Percentiles rank a stretch among this genome's conserved stretches.
Conservation (phyloP, 2,797 vertebrate genomes). For the Esox lucius region DNA sequence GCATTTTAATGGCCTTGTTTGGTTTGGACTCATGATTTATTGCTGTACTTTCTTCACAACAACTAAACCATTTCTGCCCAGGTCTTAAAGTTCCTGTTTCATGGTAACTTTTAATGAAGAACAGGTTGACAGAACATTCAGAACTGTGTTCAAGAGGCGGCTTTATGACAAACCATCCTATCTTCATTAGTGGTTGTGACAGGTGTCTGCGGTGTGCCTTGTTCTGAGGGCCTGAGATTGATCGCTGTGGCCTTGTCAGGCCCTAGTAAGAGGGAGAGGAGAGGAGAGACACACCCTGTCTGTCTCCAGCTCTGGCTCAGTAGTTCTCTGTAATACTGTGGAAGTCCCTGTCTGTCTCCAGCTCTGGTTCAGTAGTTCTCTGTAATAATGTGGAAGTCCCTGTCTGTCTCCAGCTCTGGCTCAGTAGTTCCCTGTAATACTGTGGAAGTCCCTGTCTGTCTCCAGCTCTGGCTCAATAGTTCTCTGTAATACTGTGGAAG, state of each 20-base stretch:
- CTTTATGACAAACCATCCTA: conserved; percentile 15
- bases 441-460: no score
- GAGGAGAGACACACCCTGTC: background rate
- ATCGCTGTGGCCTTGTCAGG: conserved; percentile 30
- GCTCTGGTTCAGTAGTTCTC: conserved; percentile 18
- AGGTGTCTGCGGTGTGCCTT: conserved; percentile 19
- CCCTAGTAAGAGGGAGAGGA: conserved; percentile 4
- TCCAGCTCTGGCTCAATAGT: no score
- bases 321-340: conserved; percentile 16
- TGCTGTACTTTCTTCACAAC: conserved; percentile 40
- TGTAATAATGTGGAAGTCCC: no score
- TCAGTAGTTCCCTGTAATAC: no score
- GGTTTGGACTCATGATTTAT: conserved; percentile 63
- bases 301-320: conserved; percentile 21
- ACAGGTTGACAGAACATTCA: conserved; percentile 23
- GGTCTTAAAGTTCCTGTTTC: conserved; percentile 33
- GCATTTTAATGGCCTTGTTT: conserved; percentile 70
- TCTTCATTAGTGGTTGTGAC: conserved; percentile 33
- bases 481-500: no score
- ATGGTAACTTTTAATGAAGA: conserved; percentile 22
- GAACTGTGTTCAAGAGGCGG: conserved; percentile 6
- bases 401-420: no score
- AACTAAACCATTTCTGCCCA: conserved; percentile 32
- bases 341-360: conserved; percentile 19
- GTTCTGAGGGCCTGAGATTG: conserved; percentile 14